Evolutionary conservation across 2,888 invertebrate species (phyloP).

Genomic region (Branchipolynoe longqiensis): DNA sequence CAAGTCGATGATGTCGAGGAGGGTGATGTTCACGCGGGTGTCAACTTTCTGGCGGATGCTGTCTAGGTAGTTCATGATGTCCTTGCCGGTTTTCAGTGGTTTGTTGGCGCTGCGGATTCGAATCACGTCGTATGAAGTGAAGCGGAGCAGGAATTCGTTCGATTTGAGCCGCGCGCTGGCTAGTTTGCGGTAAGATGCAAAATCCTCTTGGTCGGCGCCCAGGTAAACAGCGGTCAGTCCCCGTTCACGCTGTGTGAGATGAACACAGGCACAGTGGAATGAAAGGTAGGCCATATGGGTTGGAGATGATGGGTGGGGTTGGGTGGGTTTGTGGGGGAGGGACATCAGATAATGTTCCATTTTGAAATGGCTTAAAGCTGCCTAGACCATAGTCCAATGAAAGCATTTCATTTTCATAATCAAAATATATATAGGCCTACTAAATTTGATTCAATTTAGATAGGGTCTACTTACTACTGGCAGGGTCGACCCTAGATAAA

Average conservation of each 20-base stretch:
- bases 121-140: not conserved
- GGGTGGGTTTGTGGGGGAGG: no score
- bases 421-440: no score
- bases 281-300: no score
- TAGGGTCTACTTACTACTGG: no score
- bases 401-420: no score
- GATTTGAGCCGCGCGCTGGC: conserved; percentile 5
- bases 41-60: not conserved
- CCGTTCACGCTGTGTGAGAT: conserved; percentile 1
- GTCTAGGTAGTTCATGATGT: conserved; percentile 12
- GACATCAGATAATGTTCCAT: no score
- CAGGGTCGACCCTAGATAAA: no score
- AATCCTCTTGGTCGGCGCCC: not conserved
- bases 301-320: no score
- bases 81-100: not conserved
- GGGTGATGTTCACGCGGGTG: not conserved
- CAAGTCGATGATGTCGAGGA: not conserved
- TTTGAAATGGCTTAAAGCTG: no score
- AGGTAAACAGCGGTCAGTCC: conserved; percentile 22
- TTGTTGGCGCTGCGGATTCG: not conserved
- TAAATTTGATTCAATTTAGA: no score
- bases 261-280: no score
- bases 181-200: not conserved
- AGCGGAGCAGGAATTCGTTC: conserved; percentile 16
- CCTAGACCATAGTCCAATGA: no score